These are phyloP conservation scores for Rhodophaea formosa DNA, from an alignment of 2,888 invertebrate species.

Conservation along the genomic window DNA sequence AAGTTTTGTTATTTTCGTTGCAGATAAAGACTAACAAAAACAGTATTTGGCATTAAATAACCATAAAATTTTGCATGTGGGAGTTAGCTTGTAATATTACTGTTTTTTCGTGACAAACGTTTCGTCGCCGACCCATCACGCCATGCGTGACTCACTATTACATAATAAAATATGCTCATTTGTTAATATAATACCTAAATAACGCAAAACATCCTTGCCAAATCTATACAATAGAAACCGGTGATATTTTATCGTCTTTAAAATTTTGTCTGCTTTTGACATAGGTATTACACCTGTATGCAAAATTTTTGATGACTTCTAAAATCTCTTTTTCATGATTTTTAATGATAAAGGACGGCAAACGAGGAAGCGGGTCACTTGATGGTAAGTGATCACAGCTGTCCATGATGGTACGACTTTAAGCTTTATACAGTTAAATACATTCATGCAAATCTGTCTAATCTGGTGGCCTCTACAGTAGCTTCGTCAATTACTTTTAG, in stretches of 20 bases:
- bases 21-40: background rate
- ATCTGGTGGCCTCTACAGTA: conserved; percentile 1
- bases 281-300: conserved; percentile 24
- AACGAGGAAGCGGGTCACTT: no score
- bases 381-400: no score
- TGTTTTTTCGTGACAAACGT: conserved; percentile 60
- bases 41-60: conserved; percentile 18
- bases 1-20: background rate
- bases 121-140: conserved; percentile 55
- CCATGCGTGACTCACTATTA: conserved; percentile 61
- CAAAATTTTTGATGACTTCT: background rate
- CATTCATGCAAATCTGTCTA: background rate
- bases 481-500: conserved; percentile 10
- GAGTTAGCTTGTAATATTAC: conserved; percentile 35
- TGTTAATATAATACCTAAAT: no score
- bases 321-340: no score
- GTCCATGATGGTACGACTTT: background rate
- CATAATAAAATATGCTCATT: conserved; percentile 37
- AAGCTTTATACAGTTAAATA: background rate
- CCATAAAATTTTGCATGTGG: conserved; percentile 11
- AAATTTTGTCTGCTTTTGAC: conserved; percentile 24
- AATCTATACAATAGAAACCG: conserved; percentile 35
- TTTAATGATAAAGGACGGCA: no score
- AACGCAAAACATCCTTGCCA: conserved; percentile 43
- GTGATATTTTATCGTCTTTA: conserved; percentile 33